phyloP scores from a whole-genome alignment of 2,797 vertebrate species.

The Ctenosaura bakeri region DNA sequence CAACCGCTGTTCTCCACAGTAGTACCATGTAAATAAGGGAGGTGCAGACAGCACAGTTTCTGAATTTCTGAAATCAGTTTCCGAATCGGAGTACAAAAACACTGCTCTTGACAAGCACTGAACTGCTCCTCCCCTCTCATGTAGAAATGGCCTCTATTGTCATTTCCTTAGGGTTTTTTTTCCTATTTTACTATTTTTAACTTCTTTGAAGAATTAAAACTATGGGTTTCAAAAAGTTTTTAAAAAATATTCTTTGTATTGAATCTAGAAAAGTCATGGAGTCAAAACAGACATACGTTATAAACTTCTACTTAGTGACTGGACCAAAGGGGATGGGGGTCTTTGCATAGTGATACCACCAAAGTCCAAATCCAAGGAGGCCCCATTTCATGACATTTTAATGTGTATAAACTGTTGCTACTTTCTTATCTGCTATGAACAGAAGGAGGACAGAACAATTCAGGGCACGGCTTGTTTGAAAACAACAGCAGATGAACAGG shows the following conservation, averaged over 20 bases:
- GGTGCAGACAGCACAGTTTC: too few species aligned
- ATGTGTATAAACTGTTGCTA: constrained; percentile 17
- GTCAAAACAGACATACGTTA: background rate
- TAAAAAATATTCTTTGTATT: background rate
- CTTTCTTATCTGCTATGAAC: constrained; percentile 23
- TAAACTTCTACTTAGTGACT: background rate
- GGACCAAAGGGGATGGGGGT: background rate
- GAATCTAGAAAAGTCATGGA: background rate
- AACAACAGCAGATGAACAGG: constrained; percentile 14
- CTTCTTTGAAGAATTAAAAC: constrained; percentile 8
- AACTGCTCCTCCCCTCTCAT: too few species aligned
- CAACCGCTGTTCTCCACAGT: too few species aligned
- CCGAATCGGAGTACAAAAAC: too few species aligned
- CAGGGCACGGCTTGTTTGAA: constrained; percentile 5
- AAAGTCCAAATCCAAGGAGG: constrained; percentile 24
- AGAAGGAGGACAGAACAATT: constrained; percentile 23
- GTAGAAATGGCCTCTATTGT: background rate
- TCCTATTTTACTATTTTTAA: background rate
- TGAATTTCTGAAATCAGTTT: too few species aligned
- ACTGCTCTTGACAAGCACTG: too few species aligned
- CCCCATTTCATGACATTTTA: constrained; percentile 4
- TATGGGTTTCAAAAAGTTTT: background rate
- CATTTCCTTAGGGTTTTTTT: constrained; percentile 39
- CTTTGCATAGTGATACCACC: constrained; percentile 17
- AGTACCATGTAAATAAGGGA: too few species aligned